Evolutionary conservation across 2,888 invertebrate species (phyloP), one percentile per base, ranked within the genome.

Genomic region (Xanthia icteritia): DNA sequence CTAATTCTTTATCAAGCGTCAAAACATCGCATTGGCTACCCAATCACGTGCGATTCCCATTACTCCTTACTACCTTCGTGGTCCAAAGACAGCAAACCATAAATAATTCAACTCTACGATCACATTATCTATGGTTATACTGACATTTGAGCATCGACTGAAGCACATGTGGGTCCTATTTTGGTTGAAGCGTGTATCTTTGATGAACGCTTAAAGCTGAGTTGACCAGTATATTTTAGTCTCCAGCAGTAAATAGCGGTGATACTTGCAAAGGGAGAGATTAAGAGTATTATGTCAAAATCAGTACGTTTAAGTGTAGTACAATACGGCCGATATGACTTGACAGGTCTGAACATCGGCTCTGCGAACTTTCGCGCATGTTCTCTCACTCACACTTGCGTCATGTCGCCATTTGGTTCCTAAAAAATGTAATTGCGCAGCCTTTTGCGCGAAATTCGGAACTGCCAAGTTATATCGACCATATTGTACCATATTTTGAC

Each of bases 81-180:
- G 63, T 56, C 51, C n/a, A 70, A 68, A 73, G 56, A 60, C 72
- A 72, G 63, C 45, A 36, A 45, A 51, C 56, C 61, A 80, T 80
- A 72, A 76, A 72, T 85, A 72, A 82, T 81, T 76, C 63, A 84
- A 56, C 48, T 69, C 73, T 66, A 61, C 69, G 36, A 84, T 58
- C 65, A 61, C 72, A 45, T 80, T 68, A 27, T 51, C 60, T 73
- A 48, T 64, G 69, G 45, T 45, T 74, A 36, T 67, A 54, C 45
- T 79, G 73, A 69, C 80, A 65, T 68, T 81, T 69, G 64, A 79
- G 64, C 84, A 56, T 56, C 36, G 73, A 73, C 48, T 39, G 54
- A 39, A 84, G 74, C 82, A 84, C 81, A 81, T 74, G 84, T 66
- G n/a, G 13, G 2, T 60, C 79, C 80, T 84, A 82, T 84, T 84